These are phyloP conservation scores for Clarias batrachus DNA, from an alignment of 2,113 vertebrate genomes.

Conservation along the genomic window DNA sequence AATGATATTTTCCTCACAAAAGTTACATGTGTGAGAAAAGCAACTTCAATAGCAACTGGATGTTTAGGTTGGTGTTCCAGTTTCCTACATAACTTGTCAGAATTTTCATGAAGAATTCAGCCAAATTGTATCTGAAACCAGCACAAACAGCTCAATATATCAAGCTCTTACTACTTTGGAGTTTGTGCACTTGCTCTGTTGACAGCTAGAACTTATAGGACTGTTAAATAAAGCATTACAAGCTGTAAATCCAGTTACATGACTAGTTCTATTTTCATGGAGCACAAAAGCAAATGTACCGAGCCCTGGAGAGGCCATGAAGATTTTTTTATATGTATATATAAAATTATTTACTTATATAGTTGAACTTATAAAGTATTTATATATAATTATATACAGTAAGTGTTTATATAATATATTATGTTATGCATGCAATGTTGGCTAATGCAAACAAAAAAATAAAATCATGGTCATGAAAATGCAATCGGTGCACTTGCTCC, in stretches of 20 bases:
- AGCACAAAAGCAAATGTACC: background rate
- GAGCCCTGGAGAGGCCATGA: background rate
- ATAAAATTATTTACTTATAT: too few species aligned
- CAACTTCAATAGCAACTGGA: background rate
- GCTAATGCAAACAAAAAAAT: background rate
- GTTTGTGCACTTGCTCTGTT: background rate
- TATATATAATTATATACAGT: too few species aligned
- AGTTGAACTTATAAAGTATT: too few species aligned
- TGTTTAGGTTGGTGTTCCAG: background rate
- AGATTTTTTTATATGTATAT: background rate
- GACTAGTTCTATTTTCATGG: background rate
- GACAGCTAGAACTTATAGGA: background rate
- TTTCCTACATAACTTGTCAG: background rate
- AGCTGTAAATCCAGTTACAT: constrained; percentile 13
- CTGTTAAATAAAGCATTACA: constrained; percentile 15
- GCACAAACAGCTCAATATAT: background rate
- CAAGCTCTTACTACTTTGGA: constrained; percentile 1
- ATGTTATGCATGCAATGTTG: background rate
- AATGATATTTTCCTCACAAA: background rate
- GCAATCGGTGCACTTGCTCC: background rate
- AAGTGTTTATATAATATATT: background rate
- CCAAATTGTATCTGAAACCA: background rate
- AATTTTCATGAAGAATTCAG: background rate
- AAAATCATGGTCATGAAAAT: background rate
- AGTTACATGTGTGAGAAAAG: background rate